phyloP scores from a whole-genome alignment of 2,888 invertebrate species.

The Cerceris ruficornis region DNA sequence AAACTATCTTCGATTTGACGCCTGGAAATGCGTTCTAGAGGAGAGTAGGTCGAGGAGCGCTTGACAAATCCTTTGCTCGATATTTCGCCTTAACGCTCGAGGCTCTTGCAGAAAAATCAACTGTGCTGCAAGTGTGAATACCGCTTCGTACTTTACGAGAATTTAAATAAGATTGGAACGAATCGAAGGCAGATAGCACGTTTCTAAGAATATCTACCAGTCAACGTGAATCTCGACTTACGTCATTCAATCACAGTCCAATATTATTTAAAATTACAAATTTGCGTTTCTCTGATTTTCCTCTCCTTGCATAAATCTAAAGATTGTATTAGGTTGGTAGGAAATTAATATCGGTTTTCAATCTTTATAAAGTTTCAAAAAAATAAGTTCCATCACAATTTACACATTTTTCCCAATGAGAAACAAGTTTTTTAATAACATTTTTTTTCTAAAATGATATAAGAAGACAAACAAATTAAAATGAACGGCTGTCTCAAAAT shows the following conservation, averaged over 20 bases:
- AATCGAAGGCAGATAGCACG: constrained; percentile 30
- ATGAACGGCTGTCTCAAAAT: too few relatives aligned
- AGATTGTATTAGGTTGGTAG: too few relatives aligned
- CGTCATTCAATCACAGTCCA: constrained; percentile 8
- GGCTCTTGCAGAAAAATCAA: constrained; percentile 57
- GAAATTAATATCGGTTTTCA: too few relatives aligned
- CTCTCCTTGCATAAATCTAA: neutral
- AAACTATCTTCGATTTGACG: constrained; percentile 46
- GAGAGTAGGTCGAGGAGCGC: constrained; percentile 62
- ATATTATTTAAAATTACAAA: neutral
- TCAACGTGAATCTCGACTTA: constrained; percentile 7
- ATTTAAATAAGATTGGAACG: constrained; percentile 62
- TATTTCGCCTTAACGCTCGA: constrained; percentile 51
- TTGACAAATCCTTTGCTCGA: constrained; percentile 61
- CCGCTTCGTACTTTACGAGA: constrained; percentile 50
- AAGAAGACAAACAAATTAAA: too few relatives aligned
- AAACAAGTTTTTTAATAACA: too few relatives aligned
- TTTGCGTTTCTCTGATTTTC: neutral
- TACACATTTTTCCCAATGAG: too few relatives aligned
- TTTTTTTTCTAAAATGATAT: too few relatives aligned
- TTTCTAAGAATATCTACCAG: constrained; percentile 13
- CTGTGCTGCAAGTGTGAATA: constrained; percentile 44
- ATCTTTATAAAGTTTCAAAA: too few relatives aligned
- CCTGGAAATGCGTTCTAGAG: constrained; percentile 16
- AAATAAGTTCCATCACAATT: too few relatives aligned